Evolutionary conservation across 2,888 invertebrate species (phyloP).

Genomic region (Hirtodrosophila trivittata): DNA sequence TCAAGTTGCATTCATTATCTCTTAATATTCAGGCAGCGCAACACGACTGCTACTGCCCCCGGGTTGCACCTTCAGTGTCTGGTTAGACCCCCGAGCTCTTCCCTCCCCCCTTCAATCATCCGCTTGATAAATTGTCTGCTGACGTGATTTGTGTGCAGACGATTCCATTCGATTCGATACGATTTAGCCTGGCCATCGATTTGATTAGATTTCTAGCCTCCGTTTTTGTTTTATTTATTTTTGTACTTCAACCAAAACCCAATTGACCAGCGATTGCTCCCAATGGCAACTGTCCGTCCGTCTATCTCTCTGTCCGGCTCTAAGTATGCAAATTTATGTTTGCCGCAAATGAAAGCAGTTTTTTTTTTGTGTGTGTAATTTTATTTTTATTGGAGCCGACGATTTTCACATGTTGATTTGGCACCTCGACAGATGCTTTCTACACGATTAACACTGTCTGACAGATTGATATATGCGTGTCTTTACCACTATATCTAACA

Average conservation of each 20-base stretch:
- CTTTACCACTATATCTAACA: conserved; percentile 34
- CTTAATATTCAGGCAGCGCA: conserved; percentile 39
- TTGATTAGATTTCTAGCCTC: conserved; percentile 54
- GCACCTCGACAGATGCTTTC: conserved; percentile 61
- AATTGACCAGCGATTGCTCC: conserved; percentile 8
- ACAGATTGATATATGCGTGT: conserved; percentile 64
- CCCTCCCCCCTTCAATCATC: neutral
- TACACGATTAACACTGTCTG: conserved; percentile 63
- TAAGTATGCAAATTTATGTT: conserved; percentile 63
- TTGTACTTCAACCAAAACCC: conserved; percentile 4
- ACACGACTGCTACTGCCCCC: conserved; percentile 4
- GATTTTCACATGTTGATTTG: conserved; percentile 39
- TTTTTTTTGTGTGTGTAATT: conserved; percentile 1
- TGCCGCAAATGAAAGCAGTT: conserved; percentile 54
- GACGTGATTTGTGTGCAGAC: conserved; percentile 73
- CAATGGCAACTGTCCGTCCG: neutral
- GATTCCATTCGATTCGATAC: conserved; percentile 23
- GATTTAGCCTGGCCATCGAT: conserved; percentile 45
- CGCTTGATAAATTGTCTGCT: conserved; percentile 66
- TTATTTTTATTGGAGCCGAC: neutral
- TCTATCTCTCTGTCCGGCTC: neutral
- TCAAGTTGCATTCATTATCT: conserved; percentile 65
- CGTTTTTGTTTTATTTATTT: conserved; percentile 18
- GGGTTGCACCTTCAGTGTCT: conserved; percentile 16
- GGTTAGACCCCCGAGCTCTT: neutral